Base-by-base conservation (phyloP, 2,888 invertebrate species). In the Cantharis flavilabris region DNA sequence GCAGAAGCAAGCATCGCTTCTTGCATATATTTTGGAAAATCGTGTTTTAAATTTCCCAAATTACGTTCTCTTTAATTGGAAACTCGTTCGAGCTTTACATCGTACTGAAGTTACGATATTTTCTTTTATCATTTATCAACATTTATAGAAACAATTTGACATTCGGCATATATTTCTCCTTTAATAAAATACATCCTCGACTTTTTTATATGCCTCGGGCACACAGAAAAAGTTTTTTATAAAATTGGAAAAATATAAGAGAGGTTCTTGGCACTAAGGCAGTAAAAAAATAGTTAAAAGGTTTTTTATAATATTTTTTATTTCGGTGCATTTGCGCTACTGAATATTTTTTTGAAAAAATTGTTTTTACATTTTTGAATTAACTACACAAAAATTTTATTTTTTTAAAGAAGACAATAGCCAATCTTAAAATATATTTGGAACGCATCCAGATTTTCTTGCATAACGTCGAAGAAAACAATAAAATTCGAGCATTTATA, bases 91-190 rank as follows among this genome's bases (percentile, higher is more conserved):
- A 13, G 49, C n/a, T 49, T n/a, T 3, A 1, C 4, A 1, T 9
- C 4, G 4, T n/a, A 33, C 7, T 18, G 13, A 23, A 67, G 65
- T 72, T 23, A 65, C 65, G 65, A 65, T 72, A 67, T 72, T 64
- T 65, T 70, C 28, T 33, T 70, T 65, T 33, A 67, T 33, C 33
- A 13, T 33, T 33, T 33, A 33, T 33, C 11, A 33, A 33, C 33
- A 33, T 33, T 33, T 33, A 33, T 33, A n/a, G 67, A 73, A 73
- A 73, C 67, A 67, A 49, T 73, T 73, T 73, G 67, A 67, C 67
- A 73, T 20, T 13, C 16, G 62, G 26, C 67, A 67, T 65, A 33
- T 30, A 23, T 23, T 23, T 69, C 72, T 69, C 72, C 67, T 72
- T 72, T 73, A 67, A 67, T 71, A 62, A 28, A 71, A 69, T 26